Percentiles rank a stretch among this genome's conserved stretches.
Evolutionary conservation across 2,888 invertebrate genomes (phyloP).

Genomic region (Stenichneumon culpator): DNA sequence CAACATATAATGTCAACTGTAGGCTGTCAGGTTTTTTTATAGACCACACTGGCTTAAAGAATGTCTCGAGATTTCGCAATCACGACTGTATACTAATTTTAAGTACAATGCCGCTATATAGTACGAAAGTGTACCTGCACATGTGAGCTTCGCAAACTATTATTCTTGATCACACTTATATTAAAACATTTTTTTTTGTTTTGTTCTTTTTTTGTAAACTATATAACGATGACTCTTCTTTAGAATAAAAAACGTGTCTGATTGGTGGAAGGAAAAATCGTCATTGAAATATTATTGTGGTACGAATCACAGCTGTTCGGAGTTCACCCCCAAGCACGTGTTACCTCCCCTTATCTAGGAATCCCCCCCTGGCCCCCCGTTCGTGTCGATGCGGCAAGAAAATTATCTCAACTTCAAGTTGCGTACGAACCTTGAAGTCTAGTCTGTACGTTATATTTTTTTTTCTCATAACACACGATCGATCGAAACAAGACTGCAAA

Average conservation of each 20-base stretch:
- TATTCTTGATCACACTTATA: constrained; percentile 20
- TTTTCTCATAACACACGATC: constrained; percentile 1
- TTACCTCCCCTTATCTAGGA: constrained; percentile 70
- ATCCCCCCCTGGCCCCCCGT: constrained; percentile 11
- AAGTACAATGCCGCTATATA: constrained; percentile 77
- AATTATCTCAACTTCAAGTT: constrained; percentile 59
- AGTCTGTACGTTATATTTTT: constrained; percentile 38
- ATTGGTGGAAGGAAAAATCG: constrained; percentile 20
- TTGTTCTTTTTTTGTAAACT: constrained; percentile 4
- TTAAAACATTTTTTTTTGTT: constrained; percentile 35
- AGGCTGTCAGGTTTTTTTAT: constrained; percentile 76
- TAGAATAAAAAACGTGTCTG: constrained; percentile 35
- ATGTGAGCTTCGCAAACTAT: constrained; percentile 54
- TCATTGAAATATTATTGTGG: constrained; percentile 28
- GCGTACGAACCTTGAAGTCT: constrained; percentile 50
- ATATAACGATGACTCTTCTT: constrained; percentile 31
- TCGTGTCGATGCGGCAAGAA: constrained; percentile 58
- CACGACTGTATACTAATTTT: constrained; percentile 80
- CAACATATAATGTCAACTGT: constrained; percentile 57
- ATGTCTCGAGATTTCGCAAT: constrained; percentile 78
- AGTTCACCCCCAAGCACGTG: constrained; percentile 63
- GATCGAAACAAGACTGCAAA: background rate
- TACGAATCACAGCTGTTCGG: constrained; percentile 59
- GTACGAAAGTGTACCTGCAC: constrained; percentile 55
- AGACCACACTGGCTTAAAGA: constrained; percentile 75